A percentile compares a stretch with the other conserved stretches of the same genome.
These are phyloP conservation scores for Patella caerulea DNA, from an alignment of 2,888 invertebrate genomes.

Conservation along the genomic window DNA sequence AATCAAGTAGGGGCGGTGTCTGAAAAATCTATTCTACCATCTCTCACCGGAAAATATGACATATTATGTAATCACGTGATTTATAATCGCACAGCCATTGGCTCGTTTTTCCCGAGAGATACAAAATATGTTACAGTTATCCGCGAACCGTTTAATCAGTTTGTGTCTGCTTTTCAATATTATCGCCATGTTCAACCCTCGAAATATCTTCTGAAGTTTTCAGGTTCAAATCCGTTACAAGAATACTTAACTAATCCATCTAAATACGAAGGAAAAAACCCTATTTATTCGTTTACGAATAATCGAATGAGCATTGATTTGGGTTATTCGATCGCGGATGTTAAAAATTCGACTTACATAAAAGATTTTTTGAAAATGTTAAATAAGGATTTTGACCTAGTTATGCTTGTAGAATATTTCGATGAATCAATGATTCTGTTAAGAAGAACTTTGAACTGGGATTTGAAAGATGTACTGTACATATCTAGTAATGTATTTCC, in stretches of 20 bases:
- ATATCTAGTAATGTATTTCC: conserved; percentile 20
- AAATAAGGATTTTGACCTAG: conserved; percentile 48
- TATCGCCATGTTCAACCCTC: conserved; percentile 36
- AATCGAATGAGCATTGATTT: conserved; percentile 46
- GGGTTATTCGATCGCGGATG: conserved; percentile 12
- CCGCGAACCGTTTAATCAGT: conserved; percentile 46
- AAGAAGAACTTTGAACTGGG: conserved; percentile 49
- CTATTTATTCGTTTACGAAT: conserved; percentile 35
- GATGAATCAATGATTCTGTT: conserved; percentile 54
- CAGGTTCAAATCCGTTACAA: conserved; percentile 31
- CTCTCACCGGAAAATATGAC: conserved; percentile 42
- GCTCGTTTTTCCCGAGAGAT: conserved; percentile 38
- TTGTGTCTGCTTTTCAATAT: conserved; percentile 44
- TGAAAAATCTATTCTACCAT: conserved; percentile 34
- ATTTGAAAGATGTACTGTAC: conserved; percentile 48
- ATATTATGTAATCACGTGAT: conserved; percentile 52
- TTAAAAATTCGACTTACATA: conserved; percentile 25
- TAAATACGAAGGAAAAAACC: conserved; percentile 40
- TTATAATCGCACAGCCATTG: conserved; percentile 39
- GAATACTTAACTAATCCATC: conserved; percentile 40
- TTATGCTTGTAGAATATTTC: conserved; percentile 53
- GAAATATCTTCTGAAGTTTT: conserved; percentile 34
- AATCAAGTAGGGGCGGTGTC: conserved; percentile 34
- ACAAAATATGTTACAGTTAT: conserved; percentile 47
- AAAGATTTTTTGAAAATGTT: conserved; percentile 41